Evolutionary conservation across 2,888 invertebrate genomes (phyloP).

Genomic region (Clivina fossor): DNA sequence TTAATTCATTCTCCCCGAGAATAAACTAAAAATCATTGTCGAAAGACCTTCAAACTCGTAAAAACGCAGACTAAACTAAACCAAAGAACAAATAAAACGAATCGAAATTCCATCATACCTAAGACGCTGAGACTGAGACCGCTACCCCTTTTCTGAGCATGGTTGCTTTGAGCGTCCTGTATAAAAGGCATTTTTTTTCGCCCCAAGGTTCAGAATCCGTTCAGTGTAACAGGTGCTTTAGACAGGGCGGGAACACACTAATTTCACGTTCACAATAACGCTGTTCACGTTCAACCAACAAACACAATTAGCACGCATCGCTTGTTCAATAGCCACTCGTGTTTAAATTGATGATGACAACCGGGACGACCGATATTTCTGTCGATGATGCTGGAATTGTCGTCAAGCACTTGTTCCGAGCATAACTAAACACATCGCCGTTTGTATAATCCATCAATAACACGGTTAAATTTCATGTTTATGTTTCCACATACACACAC

Average conservation of each 20-base stretch:
- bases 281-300: constrained; percentile 8
- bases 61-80: constrained; percentile 15
- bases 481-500: too few species aligned
- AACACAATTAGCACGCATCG: constrained; percentile 1
- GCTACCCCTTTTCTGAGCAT: constrained; percentile 21
- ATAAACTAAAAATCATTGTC: neutral
- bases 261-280: neutral
- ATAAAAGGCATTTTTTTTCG: constrained; percentile 24
- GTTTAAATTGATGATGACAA: constrained; percentile 3
- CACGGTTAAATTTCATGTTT: too few species aligned
- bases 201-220: constrained; percentile 2
- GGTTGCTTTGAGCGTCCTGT: constrained; percentile 15
- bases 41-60: constrained; percentile 12
- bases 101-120: constrained; percentile 27
- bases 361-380: constrained; percentile 1
- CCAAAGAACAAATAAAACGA: constrained; percentile 3
- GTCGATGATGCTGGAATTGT: constrained; percentile 11
- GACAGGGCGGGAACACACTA: neutral
- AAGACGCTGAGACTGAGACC: constrained; percentile 25
- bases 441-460: too few species aligned
- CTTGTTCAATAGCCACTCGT: neutral
- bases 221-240: constrained; percentile 25
- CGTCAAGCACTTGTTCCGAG: constrained; percentile 15
- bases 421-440: constrained; percentile 6
- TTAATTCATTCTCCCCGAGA: neutral